Conservation (phyloP, 2,888 invertebrate genomes). For the Tanypteryx hageni region DNA sequence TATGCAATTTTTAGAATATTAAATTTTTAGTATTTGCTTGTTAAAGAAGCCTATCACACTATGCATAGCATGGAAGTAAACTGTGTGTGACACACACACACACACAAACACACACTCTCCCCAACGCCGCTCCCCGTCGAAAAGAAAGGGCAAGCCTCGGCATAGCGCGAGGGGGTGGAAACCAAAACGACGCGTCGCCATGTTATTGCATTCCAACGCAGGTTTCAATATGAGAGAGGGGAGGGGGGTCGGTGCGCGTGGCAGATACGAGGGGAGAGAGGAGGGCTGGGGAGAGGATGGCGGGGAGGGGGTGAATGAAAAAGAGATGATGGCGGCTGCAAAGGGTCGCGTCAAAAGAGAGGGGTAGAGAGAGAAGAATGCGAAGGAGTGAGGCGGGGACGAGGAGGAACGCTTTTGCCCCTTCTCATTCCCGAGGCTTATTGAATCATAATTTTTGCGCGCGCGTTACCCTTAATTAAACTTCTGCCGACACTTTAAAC, state of each 20-base stretch:
- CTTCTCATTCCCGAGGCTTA: not conserved
- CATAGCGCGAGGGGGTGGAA: not conserved
- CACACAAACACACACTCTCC: not conserved
- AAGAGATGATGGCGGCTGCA: not conserved
- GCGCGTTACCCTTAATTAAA: not conserved
- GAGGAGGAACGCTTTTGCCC: not conserved
- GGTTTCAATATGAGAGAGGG: constrained; percentile 40
- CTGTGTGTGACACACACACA: too few relatives aligned
- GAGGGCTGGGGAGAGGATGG: not conserved
- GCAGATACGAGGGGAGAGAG: not conserved
- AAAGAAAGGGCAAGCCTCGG: too few relatives aligned
- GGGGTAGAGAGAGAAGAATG: too few relatives aligned
- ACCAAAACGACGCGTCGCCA: not conserved
- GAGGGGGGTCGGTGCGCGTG: not conserved
- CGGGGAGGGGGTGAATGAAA: not conserved
- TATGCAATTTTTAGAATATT: too few relatives aligned
- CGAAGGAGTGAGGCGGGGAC: not conserved
- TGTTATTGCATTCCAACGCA: constrained; percentile 55
- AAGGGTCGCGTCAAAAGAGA: not conserved
- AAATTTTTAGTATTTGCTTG: too few relatives aligned
- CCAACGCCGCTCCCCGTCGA: not conserved
- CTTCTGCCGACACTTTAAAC: not conserved
- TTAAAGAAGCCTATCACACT: too few relatives aligned
- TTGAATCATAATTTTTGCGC: not conserved
- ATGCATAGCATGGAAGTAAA: too few relatives aligned